Percentiles rank a stretch among this genome's conserved stretches.
Evolutionary conservation across 2,113 vertebrate species (phyloP).

Genomic region (Calyptommatus sinebrachiatus): DNA sequence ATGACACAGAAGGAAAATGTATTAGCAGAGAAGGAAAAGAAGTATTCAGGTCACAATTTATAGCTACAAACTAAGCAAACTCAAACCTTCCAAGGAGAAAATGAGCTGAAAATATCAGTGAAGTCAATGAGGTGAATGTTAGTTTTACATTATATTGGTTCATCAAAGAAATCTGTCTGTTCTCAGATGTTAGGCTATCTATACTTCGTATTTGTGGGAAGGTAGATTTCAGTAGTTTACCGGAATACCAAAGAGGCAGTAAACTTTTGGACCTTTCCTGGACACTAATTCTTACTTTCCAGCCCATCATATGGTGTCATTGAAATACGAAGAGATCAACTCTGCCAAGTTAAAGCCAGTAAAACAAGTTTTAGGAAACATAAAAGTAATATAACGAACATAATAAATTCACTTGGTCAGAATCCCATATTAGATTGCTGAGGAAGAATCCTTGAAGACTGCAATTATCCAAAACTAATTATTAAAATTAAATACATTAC

Average conservation of each 20-base stretch:
- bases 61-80: background rate
- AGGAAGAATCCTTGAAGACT: background rate
- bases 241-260: background rate
- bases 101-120: background rate
- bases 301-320: background rate
- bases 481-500: background rate
- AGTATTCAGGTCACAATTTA: too few relatives aligned
- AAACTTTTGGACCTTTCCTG: background rate
- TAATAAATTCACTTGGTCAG: background rate
- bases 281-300: background rate
- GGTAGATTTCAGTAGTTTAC: background rate
- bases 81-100: background rate
- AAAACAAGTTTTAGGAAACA: background rate
- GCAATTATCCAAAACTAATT: background rate
- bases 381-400: background rate
- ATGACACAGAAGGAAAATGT: too few relatives aligned
- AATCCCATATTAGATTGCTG: background rate
- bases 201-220: background rate
- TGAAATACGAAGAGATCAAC: background rate
- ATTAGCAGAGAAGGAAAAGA: too few relatives aligned
- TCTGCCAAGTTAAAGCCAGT: background rate
- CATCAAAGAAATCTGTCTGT: background rate
- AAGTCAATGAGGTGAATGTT: slow-evolving; percentile 2
- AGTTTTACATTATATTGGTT: background rate
- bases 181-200: background rate